These are phyloP conservation scores for Amphimallon solstitiale DNA, from an alignment of 2,888 invertebrate genomes.

Conservation along the genomic window DNA sequence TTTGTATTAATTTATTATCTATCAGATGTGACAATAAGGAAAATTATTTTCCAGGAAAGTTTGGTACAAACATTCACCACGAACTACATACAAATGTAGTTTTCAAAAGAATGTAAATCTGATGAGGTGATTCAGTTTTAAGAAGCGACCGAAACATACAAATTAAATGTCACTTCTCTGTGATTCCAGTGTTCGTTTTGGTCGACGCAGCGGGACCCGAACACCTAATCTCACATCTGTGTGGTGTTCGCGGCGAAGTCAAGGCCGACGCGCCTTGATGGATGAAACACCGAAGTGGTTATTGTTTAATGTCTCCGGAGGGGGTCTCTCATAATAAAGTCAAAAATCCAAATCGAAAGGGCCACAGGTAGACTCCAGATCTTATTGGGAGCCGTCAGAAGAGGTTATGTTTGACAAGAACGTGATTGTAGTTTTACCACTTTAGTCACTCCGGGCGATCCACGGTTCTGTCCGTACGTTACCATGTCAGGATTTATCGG, in stretches of 20 bases:
- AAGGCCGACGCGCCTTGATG: slow-evolving; percentile 57
- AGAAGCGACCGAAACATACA: slow-evolving; percentile 55
- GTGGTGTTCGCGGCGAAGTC: slow-evolving; percentile 42
- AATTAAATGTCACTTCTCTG: slow-evolving; percentile 61
- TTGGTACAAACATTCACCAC: not conserved
- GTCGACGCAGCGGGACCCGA: slow-evolving; percentile 56
- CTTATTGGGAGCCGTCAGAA: slow-evolving; percentile 48
- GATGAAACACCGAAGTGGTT: slow-evolving; percentile 63
- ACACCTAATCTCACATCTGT: slow-evolving; percentile 59
- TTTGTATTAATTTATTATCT: too few species aligned
- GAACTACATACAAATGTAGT: not conserved
- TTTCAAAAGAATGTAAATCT: slow-evolving; percentile 5
- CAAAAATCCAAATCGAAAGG: slow-evolving; percentile 52
- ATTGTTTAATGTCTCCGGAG: slow-evolving; percentile 63
- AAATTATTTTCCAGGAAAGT: too few species aligned
- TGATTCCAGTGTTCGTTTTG: slow-evolving; percentile 52
- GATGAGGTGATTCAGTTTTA: slow-evolving; percentile 32
- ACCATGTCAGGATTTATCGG: slow-evolving; percentile 24
- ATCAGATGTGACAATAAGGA: too few species aligned
- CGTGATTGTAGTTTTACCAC: slow-evolving; percentile 37
- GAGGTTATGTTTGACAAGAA: slow-evolving; percentile 42
- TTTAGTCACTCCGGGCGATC: slow-evolving; percentile 38
- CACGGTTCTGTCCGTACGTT: slow-evolving; percentile 10
- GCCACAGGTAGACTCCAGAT: slow-evolving; percentile 51
- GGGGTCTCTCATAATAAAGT: slow-evolving; percentile 56